phyloP scores from a whole-genome alignment of 2,113 vertebrate species.

The Microtus montanus region DNA sequence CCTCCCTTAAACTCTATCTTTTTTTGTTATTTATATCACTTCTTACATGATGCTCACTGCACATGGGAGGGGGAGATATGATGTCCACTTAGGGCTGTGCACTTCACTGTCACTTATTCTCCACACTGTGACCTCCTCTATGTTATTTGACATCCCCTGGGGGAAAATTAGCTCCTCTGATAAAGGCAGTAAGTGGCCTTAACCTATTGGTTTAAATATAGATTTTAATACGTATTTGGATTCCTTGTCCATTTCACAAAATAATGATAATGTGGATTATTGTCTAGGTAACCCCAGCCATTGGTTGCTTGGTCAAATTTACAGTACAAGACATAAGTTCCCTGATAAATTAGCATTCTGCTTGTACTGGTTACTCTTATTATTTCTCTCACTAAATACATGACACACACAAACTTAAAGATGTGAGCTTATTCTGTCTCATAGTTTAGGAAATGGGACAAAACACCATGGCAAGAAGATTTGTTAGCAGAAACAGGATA shows the following conservation, averaged over 20 bases:
- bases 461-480: neutral
- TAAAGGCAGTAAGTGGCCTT: neutral
- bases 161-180: neutral
- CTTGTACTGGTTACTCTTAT: neutral
- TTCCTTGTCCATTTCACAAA: neutral
- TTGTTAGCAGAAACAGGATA: neutral
- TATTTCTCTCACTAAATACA: neutral
- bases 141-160: neutral
- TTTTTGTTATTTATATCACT: neutral
- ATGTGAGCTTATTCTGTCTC: neutral
- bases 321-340: neutral
- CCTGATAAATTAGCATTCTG: neutral
- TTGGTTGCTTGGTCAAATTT: neutral
- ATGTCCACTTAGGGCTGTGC: neutral
- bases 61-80: neutral
- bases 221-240: neutral
- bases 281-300: neutral
- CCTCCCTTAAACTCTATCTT: neutral
- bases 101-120: neutral
- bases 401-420: neutral
- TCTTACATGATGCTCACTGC: neutral
- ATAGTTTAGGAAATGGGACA: neutral
- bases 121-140: neutral
- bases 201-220: neutral
- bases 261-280: neutral